Conservation (phyloP, 2,113 vertebrate genomes). For the Gobio gobio region DNA sequence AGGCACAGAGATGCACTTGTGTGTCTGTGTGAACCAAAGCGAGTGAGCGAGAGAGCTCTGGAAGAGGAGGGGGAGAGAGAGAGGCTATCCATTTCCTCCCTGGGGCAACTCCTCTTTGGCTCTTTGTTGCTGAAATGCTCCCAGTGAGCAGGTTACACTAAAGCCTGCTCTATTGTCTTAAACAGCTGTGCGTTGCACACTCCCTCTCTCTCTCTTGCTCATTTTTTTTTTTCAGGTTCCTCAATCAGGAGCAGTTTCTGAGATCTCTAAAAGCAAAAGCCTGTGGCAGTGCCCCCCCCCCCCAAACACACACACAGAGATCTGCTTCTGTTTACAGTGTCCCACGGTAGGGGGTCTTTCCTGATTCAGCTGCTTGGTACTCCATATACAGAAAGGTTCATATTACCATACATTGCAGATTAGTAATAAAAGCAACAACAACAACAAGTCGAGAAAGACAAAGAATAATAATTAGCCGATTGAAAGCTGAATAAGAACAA, state of each 20-base stretch:
- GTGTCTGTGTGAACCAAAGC: conserved; percentile 36
- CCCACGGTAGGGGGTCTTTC: conserved; percentile 26
- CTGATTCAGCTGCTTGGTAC: conserved; percentile 24
- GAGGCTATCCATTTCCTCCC: conserved; percentile 54
- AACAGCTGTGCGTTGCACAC: conserved; percentile 60
- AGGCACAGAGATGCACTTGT: conserved; percentile 51
- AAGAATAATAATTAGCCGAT: not conserved
- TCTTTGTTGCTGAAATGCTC: conserved; percentile 61
- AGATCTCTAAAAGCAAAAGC: conserved; percentile 29
- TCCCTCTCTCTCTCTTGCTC: conserved; percentile 10
- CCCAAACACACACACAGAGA: conserved; percentile 14
- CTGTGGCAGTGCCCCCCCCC: conserved; percentile 2
- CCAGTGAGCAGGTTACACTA: conserved; percentile 63
- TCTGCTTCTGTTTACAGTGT: conserved; percentile 49
- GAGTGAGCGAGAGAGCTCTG: conserved; percentile 30
- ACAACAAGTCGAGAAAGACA: not conserved
- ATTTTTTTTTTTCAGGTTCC: conserved; percentile 11
- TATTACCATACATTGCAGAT: conserved; percentile 28
- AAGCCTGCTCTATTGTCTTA: conserved; percentile 62
- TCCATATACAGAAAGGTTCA: conserved; percentile 23
- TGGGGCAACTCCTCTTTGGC: conserved; percentile 62
- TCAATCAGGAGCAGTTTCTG: conserved; percentile 37
- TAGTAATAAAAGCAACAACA: conserved; percentile 20
- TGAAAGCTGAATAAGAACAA: not conserved
- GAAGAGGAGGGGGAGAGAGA: conserved; percentile 29